Conservation (phyloP, 2,888 invertebrate genomes). For the Lithophane socia region DNA sequence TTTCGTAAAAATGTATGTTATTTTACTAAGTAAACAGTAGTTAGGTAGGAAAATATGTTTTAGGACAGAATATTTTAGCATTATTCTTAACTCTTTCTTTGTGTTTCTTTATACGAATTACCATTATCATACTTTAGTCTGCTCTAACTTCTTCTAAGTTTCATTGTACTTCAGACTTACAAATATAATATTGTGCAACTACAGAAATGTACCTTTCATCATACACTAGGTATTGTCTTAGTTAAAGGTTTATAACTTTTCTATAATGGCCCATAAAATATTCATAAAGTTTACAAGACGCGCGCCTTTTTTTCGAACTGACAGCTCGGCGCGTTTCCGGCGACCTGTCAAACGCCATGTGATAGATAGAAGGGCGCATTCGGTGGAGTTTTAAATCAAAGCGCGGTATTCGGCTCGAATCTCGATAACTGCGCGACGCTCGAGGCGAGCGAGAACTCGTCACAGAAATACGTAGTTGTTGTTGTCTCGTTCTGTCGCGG, state of each 20-base stretch:
- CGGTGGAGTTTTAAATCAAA: constrained; percentile 89
- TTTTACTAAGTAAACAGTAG: neutral
- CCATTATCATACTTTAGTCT: constrained; percentile 21
- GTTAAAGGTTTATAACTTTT: constrained; percentile 48
- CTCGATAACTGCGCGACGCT: constrained; percentile 86
- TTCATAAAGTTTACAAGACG: constrained; percentile 67
- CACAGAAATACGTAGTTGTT: constrained; percentile 87
- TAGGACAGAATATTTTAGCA: neutral
- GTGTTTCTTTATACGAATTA: constrained; percentile 21
- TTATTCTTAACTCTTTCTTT: constrained; percentile 36
- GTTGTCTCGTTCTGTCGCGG: constrained; percentile 78
- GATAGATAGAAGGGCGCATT: constrained; percentile 90
- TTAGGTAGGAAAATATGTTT: constrained; percentile 1
- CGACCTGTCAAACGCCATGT: constrained; percentile 90
- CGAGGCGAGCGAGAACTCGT: constrained; percentile 88
- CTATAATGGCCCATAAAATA: constrained; percentile 62
- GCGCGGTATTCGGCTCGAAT: constrained; percentile 86
- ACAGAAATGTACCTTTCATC: constrained; percentile 64
- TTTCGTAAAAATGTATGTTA: neutral
- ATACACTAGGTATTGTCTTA: constrained; percentile 56
- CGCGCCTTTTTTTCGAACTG: constrained; percentile 88
- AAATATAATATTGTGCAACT: constrained; percentile 66
- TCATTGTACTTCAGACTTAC: constrained; percentile 5
- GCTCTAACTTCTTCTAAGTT: constrained; percentile 29
- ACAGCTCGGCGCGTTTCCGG: constrained; percentile 87